These are phyloP conservation scores for Phytoseiulus persimilis DNA, from an alignment of 2,888 invertebrate species.

Conservation along the genomic window DNA sequence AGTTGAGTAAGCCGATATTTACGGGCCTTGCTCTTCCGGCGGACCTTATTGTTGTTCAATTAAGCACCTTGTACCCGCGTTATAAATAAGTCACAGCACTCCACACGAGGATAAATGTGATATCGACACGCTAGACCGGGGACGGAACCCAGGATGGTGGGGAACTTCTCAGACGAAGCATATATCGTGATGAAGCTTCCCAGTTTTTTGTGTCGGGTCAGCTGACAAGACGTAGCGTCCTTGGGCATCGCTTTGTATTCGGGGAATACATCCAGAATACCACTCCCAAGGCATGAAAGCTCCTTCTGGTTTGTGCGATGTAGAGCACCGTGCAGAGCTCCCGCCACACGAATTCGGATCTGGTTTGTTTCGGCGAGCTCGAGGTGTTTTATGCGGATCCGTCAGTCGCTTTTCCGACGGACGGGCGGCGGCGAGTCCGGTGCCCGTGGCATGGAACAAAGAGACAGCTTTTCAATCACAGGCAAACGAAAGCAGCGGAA, in stretches of 20 bases:
- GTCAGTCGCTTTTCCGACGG: not conserved
- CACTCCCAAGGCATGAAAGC: not conserved
- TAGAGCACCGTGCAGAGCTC: not conserved
- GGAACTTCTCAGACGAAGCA: not conserved
- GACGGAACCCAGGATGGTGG: not conserved
- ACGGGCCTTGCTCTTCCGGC: too few relatives aligned
- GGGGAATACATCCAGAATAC: not conserved
- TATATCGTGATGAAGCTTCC: not conserved
- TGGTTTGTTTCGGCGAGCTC: not conserved
- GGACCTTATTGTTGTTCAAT: not conserved
- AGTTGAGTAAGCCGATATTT: too few relatives aligned
- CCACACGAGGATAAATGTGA: not conserved
- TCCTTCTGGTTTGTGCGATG: not conserved
- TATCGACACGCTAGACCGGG: not conserved
- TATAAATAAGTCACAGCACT: not conserved
- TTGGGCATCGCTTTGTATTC: not conserved
- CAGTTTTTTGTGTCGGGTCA: not conserved
- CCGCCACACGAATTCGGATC: not conserved
- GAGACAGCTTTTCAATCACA: not conserved
- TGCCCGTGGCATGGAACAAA: not conserved
- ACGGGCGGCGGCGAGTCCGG: not conserved
- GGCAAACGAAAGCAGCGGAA: not conserved
- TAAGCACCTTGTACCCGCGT: not conserved
- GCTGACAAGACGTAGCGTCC: too few relatives aligned
- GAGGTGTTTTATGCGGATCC: not conserved